Evolutionary conservation across 2,797 vertebrate genomes (phyloP), one percentile per base, ranked within the genome.

Genomic region (Leuciscus waleckii): DNA sequence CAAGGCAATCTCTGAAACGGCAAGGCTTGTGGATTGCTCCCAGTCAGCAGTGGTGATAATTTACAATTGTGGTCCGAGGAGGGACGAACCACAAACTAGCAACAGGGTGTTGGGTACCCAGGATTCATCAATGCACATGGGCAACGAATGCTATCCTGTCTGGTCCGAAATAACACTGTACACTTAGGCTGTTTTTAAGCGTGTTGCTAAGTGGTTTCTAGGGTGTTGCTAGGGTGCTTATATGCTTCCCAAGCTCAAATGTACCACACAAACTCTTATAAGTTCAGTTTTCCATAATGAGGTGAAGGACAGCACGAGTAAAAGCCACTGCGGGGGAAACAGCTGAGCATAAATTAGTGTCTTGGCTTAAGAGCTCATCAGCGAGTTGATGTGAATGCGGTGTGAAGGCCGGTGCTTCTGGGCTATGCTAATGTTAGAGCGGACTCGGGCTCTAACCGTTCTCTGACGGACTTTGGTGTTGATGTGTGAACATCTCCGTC

Each of bases 391-490:
- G 85, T 85, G 80, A 82, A 90, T 82, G 83, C 82, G 82, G 84
- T 78, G 69, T 85, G 90, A 86, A 58, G 87, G 77, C 77, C 75
- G 51, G 77, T 89, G 88, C 91, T 92, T 89, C 85, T 79, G 87
- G 85, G 83, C 84, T 23, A 43, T 80, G 78, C 92, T 92, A 79
- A 90, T 91, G 32, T 87, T 85, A 84, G 85, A 77, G 78, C 81
- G 81, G 70, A 70, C 85, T 79, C 19, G 32, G 46, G 76, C 81
- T 85, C 74, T 19, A 84, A 56, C 81, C 63, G 79, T 69, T 87
- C 81, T 81, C 68, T 54, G 65, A 70, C 83, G 88, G 82, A 85
- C 86, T 89, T 56, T 90, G 70, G 83, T 91, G 89, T 93, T 90
- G 89, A 87, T 91, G 89, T 80, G 82, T 39, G 81, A 86, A 82